Base-by-base conservation (phyloP, 2,888 invertebrate genomes). In the Halocaridina rubra region DNA sequence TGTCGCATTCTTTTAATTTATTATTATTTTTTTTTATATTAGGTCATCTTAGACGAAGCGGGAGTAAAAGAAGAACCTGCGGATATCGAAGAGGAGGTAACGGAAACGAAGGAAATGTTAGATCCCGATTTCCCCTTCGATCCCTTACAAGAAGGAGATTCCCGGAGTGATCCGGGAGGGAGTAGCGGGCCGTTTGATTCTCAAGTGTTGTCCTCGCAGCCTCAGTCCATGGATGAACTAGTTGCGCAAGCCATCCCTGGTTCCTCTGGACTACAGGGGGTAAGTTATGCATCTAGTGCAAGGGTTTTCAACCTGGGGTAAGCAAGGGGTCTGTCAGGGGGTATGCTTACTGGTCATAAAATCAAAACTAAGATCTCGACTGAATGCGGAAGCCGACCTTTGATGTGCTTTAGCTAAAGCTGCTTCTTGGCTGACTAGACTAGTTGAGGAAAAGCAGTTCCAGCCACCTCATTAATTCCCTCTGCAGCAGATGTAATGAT, bases 201-300 rank as follows among this genome's bases (percentile, higher is more conserved):
- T 13, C 81, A 82, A 59, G 33, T 82, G 69, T 24, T 82, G 13
- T 27, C 53, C 64, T 84, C 84, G 2, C 84, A 84, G 24, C 85
- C 87, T 22, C 87, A 88, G 77, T 82, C 80, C 8, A 81, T 88
- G 76, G 87, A 88, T 39, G 87, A 88, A 33, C 59, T 88, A 10
- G 85, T 88, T 19, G 85, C 87, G 24, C 85, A 88, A 72, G 87
- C 86, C 30, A 79, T 88, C 22, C 87, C 86, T 33, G 81, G 81
- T 10, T 88, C 87, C n/a, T 85, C 87, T 57, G 85, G 84, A 53
- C 71, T 88, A 59, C 87, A 88, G 78, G 87, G 82, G 78, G 87
- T 85, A 71, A 61, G 80, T 80, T 24, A n/a, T n/a, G n/a, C n/a
- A n/a, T n/a, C n/a, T n/a, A n/a, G n/a, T n/a, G n/a, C n/a, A n/a